These are phyloP conservation scores for Meda fulgida DNA, from an alignment of 2,797 vertebrate genomes.

Conservation along the genomic window DNA sequence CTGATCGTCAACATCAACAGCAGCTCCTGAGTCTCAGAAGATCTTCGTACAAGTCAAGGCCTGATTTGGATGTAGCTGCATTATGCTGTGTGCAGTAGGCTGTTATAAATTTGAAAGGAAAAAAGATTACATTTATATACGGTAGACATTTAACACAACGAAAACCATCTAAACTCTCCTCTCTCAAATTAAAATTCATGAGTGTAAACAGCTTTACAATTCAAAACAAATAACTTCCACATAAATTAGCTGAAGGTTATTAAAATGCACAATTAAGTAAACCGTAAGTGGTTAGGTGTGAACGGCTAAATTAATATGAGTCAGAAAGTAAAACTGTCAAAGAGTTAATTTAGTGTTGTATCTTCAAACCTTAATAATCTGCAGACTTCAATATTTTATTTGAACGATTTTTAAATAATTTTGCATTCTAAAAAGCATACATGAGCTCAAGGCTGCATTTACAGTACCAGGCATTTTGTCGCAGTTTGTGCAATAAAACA, in stretches of 20 bases:
- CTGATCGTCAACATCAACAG: slow-evolving; percentile 37
- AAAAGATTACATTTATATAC: background rate
- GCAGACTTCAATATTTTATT: background rate
- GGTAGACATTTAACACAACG: background rate
- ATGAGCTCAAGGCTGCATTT: background rate
- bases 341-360: no score
- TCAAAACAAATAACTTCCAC: background rate
- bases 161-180: background rate
- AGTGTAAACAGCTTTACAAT: background rate
- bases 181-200: background rate
- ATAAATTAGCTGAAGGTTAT: background rate
- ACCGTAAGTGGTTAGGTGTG: background rate
- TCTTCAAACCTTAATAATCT: background rate
- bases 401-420: no score
- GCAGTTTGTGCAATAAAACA: background rate
- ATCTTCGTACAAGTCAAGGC: slow-evolving; percentile 27
- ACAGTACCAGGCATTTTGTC: background rate
- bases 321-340: background rate
- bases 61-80: slow-evolving; percentile 11
- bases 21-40: slow-evolving; percentile 14
- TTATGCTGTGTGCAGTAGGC: background rate
- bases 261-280: background rate
- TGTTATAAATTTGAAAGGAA: background rate
- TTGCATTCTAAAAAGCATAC: background rate
- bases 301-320: background rate